A percentile compares a stretch with the other conserved stretches of the same genome.
phyloP scores from a whole-genome alignment of 2,113 vertebrate species.

The Ariopsis seemanni region DNA sequence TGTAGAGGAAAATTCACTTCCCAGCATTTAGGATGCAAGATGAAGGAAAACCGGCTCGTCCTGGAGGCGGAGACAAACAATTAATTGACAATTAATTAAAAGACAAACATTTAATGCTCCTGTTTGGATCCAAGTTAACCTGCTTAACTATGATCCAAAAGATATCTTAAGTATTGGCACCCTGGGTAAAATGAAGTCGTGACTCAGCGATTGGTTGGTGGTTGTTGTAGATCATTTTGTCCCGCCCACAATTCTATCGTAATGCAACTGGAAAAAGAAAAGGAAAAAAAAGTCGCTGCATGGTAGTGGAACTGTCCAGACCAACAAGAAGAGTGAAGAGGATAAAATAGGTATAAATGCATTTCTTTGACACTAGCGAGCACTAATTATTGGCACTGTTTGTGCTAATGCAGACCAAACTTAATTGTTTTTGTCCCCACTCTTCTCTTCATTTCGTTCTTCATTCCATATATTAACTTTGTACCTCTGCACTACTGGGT shows the following conservation, averaged over 20 bases:
- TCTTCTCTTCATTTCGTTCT: neutral
- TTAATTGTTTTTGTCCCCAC: neutral
- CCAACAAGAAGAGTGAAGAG: neutral
- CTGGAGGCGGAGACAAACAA: no score
- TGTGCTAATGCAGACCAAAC: neutral
- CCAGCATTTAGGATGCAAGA: neutral
- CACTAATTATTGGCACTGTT: neutral
- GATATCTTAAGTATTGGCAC: neutral
- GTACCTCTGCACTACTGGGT: slow-evolving; percentile 12
- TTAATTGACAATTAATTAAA: no score
- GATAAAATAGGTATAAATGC: neutral
- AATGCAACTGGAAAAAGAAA: no score
- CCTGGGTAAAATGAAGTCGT: neutral
- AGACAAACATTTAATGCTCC: neutral
- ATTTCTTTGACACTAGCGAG: neutral
- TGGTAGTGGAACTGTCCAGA: neutral
- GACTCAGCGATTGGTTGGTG: neutral
- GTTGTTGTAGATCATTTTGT: no score
- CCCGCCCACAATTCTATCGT: neutral
- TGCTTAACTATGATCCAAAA: neutral
- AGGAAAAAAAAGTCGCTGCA: neutral
- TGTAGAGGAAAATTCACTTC: no score
- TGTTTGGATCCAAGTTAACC: neutral
- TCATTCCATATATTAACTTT: neutral
- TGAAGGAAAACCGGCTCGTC: neutral